These are phyloP conservation scores for Drosophila lowei DNA, from an alignment of 1,140 invertebrate species.

Conservation along the genomic window DNA sequence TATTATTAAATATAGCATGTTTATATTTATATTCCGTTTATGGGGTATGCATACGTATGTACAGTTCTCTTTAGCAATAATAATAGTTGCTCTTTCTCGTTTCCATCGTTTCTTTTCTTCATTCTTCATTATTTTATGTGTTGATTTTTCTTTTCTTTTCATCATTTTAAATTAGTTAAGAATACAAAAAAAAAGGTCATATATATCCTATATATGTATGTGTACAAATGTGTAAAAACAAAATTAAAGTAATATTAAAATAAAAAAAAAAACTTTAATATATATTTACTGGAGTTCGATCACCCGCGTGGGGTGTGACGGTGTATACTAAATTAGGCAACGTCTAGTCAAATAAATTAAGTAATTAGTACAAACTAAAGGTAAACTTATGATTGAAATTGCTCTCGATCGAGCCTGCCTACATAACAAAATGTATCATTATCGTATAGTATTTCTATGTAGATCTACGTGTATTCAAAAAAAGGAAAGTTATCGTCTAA, in stretches of 20 bases:
- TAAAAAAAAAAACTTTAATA: conserved; percentile 29
- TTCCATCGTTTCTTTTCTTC: conserved; percentile 3
- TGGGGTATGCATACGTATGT: conserved; percentile 68
- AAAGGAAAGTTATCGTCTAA: conserved; percentile 39
- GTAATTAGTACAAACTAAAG: conserved; percentile 70
- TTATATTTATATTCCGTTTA: conserved; percentile 67
- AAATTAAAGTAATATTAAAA: conserved; percentile 15
- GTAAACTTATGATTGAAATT: conserved; percentile 42
- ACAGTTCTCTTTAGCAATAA: conserved; percentile 64
- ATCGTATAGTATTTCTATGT: conserved; percentile 30
- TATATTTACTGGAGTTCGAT: too few species aligned
- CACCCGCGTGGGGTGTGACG: too few species aligned
- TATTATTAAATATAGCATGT: conserved; percentile 56
- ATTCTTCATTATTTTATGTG: not conserved
- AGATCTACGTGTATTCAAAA: conserved; percentile 35
- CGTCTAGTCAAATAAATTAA: conserved; percentile 67
- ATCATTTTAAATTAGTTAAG: conserved; percentile 58
- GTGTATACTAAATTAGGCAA: conserved; percentile 40
- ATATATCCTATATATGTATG: conserved; percentile 17
- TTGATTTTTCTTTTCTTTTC: conserved; percentile 2
- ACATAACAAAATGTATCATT: conserved; percentile 51
- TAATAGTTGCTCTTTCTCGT: conserved; percentile 45
- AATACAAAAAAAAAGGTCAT: conserved; percentile 42
- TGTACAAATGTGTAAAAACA: conserved; percentile 20
- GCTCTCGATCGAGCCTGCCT: conserved; percentile 13